A percentile compares a stretch with the other conserved stretches of the same genome.
phyloP scores from a whole-genome alignment of 2,888 invertebrate species.

The Melangyna quadrimaculata region DNA sequence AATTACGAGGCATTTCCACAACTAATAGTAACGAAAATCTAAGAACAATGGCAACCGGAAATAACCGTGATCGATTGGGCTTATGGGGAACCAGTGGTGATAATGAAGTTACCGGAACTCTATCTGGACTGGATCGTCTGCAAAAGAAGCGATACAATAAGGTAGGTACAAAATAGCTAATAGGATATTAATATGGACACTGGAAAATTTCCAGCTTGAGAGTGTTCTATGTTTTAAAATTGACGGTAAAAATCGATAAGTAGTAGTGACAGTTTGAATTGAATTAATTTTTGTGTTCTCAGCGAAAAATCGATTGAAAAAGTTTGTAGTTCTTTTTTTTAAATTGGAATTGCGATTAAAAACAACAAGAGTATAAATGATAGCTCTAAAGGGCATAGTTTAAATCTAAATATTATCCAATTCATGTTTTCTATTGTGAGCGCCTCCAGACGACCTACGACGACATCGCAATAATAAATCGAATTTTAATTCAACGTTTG shows the following conservation, averaged over 20 bases:
- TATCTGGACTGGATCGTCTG: slow-evolving; percentile 78
- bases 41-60: slow-evolving; percentile 46
- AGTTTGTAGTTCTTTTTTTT: not conserved
- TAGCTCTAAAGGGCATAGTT: slow-evolving; percentile 5
- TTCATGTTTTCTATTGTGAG: not conserved
- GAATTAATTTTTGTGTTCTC: not conserved
- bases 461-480: not conserved
- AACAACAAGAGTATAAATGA: not conserved
- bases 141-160: slow-evolving; percentile 78
- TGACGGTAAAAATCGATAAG: slow-evolving; percentile 11
- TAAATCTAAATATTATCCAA: not conserved
- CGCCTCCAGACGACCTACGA: not conserved
- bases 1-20: slow-evolving; percentile 51
- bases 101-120: slow-evolving; percentile 76
- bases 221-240: not conserved
- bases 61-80: slow-evolving; percentile 77
- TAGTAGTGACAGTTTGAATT: not conserved
- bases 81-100: slow-evolving; percentile 77
- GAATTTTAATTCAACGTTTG: not conserved
- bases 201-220: slow-evolving; percentile 52
- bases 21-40: slow-evolving; percentile 1
- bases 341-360: not conserved
- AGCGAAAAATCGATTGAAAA: slow-evolving; percentile 2
- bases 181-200: not conserved
- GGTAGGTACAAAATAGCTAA: slow-evolving; percentile 74